Evolutionary conservation across 2,888 invertebrate species (phyloP).

Genomic region (Cataglyphis altisquamis): DNA sequence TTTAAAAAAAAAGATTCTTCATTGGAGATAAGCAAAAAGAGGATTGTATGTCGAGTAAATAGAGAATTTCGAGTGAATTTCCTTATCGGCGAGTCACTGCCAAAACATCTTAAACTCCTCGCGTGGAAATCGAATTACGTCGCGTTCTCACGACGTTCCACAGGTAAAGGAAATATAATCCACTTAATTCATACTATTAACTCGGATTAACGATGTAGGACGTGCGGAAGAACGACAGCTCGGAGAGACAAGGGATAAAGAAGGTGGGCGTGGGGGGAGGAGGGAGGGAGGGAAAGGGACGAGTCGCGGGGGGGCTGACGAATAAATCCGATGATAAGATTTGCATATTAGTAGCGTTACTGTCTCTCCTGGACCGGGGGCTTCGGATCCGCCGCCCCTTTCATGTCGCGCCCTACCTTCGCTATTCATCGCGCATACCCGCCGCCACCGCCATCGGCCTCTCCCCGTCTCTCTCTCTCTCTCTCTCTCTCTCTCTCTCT

Average conservation of each 20-base stretch:
- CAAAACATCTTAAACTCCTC: constrained; percentile 38
- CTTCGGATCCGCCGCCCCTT: constrained; percentile 76
- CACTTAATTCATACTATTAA: constrained; percentile 51
- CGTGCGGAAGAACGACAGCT: constrained; percentile 36
- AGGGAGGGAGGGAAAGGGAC: not conserved
- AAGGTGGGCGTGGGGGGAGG: constrained; percentile 12
- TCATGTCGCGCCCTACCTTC: constrained; percentile 76
- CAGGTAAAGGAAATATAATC: constrained; percentile 49
- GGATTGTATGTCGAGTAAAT: constrained; percentile 7
- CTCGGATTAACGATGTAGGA: constrained; percentile 45
- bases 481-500: constrained; percentile 22
- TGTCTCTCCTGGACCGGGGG: constrained; percentile 57
- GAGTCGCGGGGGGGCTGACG: constrained; percentile 8
- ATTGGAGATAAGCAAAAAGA: not conserved
- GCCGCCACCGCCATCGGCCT: constrained; percentile 46
- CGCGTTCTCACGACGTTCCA: constrained; percentile 38
- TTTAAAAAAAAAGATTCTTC: not conserved
- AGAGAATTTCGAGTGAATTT: constrained; percentile 7
- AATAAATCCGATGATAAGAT: constrained; percentile 79
- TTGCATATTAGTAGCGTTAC: constrained; percentile 81
- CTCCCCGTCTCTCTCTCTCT: constrained; percentile 21
- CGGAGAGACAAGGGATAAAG: not conserved
- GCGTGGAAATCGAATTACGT: constrained; percentile 33
- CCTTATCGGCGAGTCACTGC: constrained; percentile 22
- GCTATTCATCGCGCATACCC: constrained; percentile 77